A percentile compares a stretch with the other conserved stretches of the same genome.
These are phyloP conservation scores for Himantopus leucocephalus DNA, from an alignment of 2,113 vertebrate species.

Conservation along the genomic window DNA sequence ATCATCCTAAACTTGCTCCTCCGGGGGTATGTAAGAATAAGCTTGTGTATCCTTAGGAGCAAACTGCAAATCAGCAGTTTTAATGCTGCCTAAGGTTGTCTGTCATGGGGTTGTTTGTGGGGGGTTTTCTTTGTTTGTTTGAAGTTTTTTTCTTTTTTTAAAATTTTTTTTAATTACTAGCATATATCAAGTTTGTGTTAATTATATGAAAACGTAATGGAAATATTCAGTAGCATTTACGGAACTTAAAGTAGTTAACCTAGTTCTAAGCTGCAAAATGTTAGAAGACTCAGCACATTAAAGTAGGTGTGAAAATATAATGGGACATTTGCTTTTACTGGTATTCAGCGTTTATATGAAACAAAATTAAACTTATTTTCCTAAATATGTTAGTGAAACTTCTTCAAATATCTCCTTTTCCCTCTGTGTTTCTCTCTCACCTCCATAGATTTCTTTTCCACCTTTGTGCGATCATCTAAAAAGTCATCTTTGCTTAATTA, in stretches of 20 bases:
- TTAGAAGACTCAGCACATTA: conserved; percentile 61
- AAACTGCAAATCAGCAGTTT: conserved; percentile 71
- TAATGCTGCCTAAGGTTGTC: conserved; percentile 60
- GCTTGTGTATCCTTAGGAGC: conserved; percentile 14
- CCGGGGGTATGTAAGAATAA: conserved; percentile 18
- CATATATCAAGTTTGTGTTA: conserved; percentile 75
- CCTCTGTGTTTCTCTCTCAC: background rate
- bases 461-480: background rate
- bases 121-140: no score
- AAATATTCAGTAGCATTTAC: conserved; percentile 73
- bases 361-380: background rate
- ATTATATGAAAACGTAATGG: conserved; percentile 69
- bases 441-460: background rate
- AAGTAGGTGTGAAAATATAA: conserved; percentile 43
- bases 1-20: conserved; percentile 50
- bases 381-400: background rate
- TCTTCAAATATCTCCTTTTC: background rate
- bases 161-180: conserved; percentile 58
- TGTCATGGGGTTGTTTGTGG: background rate
- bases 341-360: conserved; percentile 11
- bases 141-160: background rate
- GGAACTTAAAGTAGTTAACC: conserved; percentile 70
- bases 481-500: background rate
- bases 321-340: conserved; percentile 12
- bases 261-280: conserved; percentile 63